These are phyloP conservation scores for Chymomyza caudatula DNA, from an alignment of 2,888 invertebrate genomes.

Conservation along the genomic window DNA sequence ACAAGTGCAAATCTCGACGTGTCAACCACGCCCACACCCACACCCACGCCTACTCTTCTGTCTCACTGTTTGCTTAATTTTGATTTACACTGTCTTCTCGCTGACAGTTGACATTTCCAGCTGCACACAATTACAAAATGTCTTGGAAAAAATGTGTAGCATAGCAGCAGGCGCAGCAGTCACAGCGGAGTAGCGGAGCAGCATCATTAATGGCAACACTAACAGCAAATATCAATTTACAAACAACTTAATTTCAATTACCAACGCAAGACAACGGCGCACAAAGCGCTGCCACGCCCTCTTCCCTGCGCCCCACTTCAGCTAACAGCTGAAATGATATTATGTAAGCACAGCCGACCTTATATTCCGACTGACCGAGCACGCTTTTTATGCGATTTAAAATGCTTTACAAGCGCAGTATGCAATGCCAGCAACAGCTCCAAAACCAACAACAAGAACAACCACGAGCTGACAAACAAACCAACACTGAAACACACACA, in stretches of 20 bases:
- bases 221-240: conserved; percentile 24
- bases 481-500: neutral
- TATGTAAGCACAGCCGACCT: conserved; percentile 21
- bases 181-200: neutral
- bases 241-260: conserved; percentile 56
- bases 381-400: conserved; percentile 48
- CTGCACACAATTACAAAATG: conserved; percentile 37
- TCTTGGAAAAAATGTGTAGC: neutral
- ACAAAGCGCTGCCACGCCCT: neutral
- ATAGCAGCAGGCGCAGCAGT: neutral
- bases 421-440: conserved; percentile 29
- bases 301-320: neutral
- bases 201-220: conserved; percentile 3
- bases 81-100: conserved; percentile 48
- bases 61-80: conserved; percentile 53
- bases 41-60: neutral
- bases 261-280: conserved; percentile 19
- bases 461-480: conserved; percentile 27
- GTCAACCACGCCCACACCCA: conserved; percentile 2
- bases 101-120: conserved; percentile 65
- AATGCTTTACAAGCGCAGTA: conserved; percentile 49
- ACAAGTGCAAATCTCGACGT: conserved; percentile 63
- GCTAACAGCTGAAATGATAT: conserved; percentile 24
- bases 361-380: neutral
- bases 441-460: neutral